These are phyloP conservation scores for Acanthosepion esculentum DNA, from an alignment of 2,888 invertebrate genomes.

Conservation along the genomic window DNA sequence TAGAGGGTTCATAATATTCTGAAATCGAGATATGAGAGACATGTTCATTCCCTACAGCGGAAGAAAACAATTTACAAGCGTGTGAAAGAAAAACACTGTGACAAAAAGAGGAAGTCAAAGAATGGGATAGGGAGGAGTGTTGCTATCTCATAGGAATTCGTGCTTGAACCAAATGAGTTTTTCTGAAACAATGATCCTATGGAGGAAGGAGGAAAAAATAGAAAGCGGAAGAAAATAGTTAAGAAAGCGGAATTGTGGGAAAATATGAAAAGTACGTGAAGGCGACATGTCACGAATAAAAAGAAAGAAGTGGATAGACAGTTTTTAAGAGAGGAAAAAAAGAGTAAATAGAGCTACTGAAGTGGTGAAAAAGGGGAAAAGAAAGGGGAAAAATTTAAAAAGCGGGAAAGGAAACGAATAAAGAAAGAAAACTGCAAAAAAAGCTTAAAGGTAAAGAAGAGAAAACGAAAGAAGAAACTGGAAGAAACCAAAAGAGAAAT, in stretches of 20 bases:
- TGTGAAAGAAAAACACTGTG: background rate
- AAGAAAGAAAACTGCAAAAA: too few relatives aligned
- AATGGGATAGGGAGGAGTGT: background rate
- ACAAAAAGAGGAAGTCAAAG: background rate
- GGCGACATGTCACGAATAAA: background rate
- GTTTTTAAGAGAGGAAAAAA: background rate
- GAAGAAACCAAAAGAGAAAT: background rate
- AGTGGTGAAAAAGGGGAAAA: too few relatives aligned
- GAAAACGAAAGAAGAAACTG: background rate
- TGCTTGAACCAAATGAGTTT: background rate
- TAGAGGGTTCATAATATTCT: background rate
- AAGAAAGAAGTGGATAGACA: background rate
- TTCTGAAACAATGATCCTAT: background rate
- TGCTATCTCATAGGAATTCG: background rate
- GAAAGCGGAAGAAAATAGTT: background rate
- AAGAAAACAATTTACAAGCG: background rate
- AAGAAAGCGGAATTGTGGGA: background rate
- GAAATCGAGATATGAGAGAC: background rate
- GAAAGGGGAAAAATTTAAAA: accelerated
- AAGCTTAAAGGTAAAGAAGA: too few relatives aligned
- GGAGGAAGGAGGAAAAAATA: background rate
- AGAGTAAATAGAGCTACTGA: background rate
- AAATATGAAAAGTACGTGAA: background rate
- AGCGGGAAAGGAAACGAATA: too few relatives aligned
- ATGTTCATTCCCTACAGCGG: background rate